Conservation (phyloP, 2,797 vertebrate genomes). For the Scolopax bukidnonensis region DNA sequence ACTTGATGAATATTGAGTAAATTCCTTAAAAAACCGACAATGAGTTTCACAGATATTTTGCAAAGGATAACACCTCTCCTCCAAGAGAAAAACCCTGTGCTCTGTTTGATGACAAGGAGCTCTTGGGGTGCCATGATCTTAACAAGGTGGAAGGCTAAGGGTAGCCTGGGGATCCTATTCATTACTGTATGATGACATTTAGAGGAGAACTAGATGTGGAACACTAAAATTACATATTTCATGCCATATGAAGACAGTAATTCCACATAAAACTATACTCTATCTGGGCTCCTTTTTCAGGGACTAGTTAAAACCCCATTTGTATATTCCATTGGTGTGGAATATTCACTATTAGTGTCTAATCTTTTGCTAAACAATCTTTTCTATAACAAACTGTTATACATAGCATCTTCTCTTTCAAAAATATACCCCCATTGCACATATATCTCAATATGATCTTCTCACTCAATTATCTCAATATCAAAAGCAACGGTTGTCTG, state of each 20-base stretch:
- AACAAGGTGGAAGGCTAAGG: background rate
- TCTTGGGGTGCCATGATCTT: background rate
- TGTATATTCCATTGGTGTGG: background rate
- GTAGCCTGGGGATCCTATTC: background rate
- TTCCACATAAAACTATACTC: background rate
- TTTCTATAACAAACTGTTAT: background rate
- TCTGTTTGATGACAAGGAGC: background rate
- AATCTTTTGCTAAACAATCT: background rate
- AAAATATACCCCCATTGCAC: background rate
- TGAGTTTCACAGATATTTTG: background rate
- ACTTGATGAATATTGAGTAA: background rate
- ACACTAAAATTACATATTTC: background rate
- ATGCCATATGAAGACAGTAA: background rate
- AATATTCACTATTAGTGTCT: background rate
- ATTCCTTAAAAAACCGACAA: background rate
- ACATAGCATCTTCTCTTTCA: background rate
- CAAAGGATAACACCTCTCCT: background rate
- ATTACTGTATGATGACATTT: accelerated
- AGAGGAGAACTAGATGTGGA: background rate
- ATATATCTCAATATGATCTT: background rate
- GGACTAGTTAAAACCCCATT: background rate
- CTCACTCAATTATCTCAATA: background rate
- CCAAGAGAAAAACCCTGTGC: background rate
- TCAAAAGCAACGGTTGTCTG: background rate
- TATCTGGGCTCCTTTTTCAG: background rate